phyloP scores from a whole-genome alignment of 2,888 invertebrate genomes.

The Onthophagus sagittarius region DNA sequence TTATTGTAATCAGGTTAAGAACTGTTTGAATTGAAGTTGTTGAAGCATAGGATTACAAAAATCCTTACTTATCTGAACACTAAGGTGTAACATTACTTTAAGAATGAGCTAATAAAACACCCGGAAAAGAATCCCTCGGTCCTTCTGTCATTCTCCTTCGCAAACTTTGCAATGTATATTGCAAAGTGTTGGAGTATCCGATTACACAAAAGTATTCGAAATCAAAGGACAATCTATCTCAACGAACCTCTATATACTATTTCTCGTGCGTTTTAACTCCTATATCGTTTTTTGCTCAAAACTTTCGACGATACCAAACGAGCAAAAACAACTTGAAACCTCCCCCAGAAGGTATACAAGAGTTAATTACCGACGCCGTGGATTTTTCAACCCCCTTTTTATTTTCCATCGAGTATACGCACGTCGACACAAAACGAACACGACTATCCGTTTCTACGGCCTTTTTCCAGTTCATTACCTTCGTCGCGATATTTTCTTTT shows the following conservation, averaged over 20 bases:
- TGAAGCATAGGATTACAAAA: slow-evolving; percentile 15
- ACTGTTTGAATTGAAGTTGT: too few relatives aligned
- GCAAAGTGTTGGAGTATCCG: slow-evolving; percentile 12
- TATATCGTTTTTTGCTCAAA: background rate
- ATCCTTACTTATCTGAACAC: background rate
- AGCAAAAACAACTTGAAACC: background rate
- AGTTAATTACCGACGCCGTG: background rate
- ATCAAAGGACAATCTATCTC: background rate
- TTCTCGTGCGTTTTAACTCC: background rate
- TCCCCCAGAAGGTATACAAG: background rate
- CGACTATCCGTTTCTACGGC: background rate
- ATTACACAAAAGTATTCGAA: slow-evolving; percentile 5
- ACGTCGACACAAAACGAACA: background rate
- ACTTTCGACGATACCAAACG: background rate
- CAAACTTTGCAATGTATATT: slow-evolving; percentile 10
- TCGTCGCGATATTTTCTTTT: background rate
- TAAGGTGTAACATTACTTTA: slow-evolving; percentile 21
- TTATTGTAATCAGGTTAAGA: too few relatives aligned
- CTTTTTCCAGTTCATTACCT: background rate
- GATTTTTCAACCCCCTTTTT: background rate
- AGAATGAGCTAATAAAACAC: slow-evolving; percentile 19
- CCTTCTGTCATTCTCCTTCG: background rate
- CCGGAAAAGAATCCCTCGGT: slow-evolving; percentile 20
- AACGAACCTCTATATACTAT: background rate
- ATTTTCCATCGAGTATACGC: background rate